Conservation (phyloP, 2,888 invertebrate genomes). For the Dryomyza anilis region DNA sequence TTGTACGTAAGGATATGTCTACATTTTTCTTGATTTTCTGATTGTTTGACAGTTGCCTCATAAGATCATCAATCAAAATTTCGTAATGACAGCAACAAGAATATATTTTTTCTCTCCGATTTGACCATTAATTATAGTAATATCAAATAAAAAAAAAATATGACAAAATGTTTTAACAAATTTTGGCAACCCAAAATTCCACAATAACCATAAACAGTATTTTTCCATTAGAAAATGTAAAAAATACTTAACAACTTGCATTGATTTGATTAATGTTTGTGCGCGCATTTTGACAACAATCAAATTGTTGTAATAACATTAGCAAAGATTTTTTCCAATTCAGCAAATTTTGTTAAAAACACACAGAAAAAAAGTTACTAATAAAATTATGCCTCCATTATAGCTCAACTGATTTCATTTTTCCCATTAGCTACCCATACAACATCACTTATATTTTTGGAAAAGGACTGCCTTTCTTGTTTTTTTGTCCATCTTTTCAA, state of each 20-base stretch:
- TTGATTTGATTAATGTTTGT: not conserved
- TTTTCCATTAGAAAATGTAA: not conserved
- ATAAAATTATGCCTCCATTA: conserved; percentile 53
- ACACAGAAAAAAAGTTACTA: conserved; percentile 30
- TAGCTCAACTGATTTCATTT: conserved; percentile 52
- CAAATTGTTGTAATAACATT: conserved; percentile 3
- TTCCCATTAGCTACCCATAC: not conserved
- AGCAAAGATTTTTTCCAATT: not conserved
- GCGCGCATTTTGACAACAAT: not conserved
- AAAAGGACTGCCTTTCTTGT: too few species aligned
- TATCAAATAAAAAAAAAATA: not conserved
- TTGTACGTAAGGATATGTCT: conserved; percentile 19
- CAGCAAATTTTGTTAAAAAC: not conserved
- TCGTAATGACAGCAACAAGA: conserved; percentile 1
- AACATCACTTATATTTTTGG: too few species aligned
- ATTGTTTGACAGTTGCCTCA: not conserved
- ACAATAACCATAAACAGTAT: not conserved
- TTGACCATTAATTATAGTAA: not conserved
- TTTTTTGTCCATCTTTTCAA: too few species aligned
- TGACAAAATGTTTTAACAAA: conserved; percentile 1
- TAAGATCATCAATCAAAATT: conserved; percentile 22
- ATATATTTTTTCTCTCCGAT: not conserved
- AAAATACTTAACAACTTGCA: not conserved
- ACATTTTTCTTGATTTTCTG: not conserved
- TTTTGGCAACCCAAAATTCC: not conserved